Evolutionary conservation across 2,888 invertebrate species (phyloP), one percentile per base, ranked within the genome.

Genomic region (Pollenia griseotomentosa): DNA sequence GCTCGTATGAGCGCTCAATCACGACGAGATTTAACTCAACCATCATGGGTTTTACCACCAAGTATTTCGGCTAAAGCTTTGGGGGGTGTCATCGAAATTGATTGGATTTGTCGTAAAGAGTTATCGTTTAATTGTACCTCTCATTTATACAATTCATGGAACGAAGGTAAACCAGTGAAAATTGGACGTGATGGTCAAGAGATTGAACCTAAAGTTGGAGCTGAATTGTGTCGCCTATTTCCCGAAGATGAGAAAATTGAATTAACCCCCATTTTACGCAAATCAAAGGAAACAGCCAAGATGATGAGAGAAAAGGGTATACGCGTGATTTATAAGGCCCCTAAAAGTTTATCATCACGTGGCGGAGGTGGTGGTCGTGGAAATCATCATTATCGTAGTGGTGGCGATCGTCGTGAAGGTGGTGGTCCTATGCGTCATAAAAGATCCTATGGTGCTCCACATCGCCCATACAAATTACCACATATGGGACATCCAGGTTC

Each of bases 141-240:
- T 90, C 98, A 99, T 93, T 94, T 99, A 86, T 98, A 98, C 92
- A 99, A 99, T 94, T 97, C 98, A 7, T 99, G 99, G 98, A 99
- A 99, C 94, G 99, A 99, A 92, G 98, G 98, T 65, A 99, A 99
- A 94, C 98, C 99, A 82, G 99, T 99, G 0, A 99, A 99, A 95
- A 99, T 99, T 91, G 99, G 99, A n/a, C 95, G 99, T 88, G 99
- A 99, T 94, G 99, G 99, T 0, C 97, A 99, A 95, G 99, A 99
- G 95, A 98, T 99, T 89, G 99, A 99, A 93, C 98, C 99, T 3
- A 96, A 97, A 93, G 97, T 98, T 78, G 99, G 98, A 19, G 98
- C 98, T 93, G 98, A 98, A 93, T 94, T 99, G 84, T 99, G 94
- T 86, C 96, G 98, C 85, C 94, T 99, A 66, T 99, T 99, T 93